phyloP scores from a whole-genome alignment of 2,113 vertebrate species.

The Mellivora capensis region DNA sequence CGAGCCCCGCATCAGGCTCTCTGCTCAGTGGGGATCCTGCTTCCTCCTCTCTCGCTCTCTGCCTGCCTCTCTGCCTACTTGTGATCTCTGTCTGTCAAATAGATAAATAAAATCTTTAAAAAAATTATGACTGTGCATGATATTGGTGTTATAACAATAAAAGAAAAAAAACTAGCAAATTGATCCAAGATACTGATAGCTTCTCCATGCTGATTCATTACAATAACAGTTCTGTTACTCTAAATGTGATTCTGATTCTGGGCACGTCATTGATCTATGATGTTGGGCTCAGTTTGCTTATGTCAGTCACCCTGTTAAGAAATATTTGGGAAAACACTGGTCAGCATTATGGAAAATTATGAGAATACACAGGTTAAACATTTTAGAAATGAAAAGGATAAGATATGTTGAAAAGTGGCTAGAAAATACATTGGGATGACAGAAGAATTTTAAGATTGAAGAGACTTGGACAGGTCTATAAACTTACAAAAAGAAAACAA shows the following conservation, averaged over 20 bases:
- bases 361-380: background rate
- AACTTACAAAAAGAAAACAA: background rate
- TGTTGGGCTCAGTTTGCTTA: background rate
- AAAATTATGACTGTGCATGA: background rate
- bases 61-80: no score
- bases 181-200: no score
- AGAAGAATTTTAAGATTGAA: background rate
- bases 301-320: background rate
- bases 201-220: background rate
- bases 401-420: background rate
- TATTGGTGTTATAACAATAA: background rate
- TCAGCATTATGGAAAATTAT: background rate
- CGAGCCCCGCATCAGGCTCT: no score
- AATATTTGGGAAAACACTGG: background rate
- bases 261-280: rapidly evolving
- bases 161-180: background rate
- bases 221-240: background rate
- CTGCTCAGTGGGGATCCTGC: no score
- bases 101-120: no score
- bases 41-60: no score
- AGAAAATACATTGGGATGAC: background rate
- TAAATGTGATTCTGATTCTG: background rate
- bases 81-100: no score
- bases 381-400: background rate
- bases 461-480: background rate